phyloP scores from a whole-genome alignment of 2,797 vertebrate genomes.

The Gymnodraco acuticeps region DNA sequence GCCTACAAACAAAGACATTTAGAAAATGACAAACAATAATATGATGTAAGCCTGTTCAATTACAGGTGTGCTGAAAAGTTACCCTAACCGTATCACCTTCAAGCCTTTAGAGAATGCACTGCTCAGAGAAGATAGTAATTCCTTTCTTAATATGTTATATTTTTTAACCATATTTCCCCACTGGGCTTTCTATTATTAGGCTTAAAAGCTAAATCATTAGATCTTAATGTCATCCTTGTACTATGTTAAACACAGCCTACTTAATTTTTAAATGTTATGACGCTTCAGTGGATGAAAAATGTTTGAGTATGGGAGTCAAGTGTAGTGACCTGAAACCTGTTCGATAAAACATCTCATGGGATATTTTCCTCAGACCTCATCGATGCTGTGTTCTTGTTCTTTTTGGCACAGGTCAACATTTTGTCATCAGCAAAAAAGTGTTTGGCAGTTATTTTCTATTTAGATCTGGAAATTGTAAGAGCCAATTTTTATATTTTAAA shows the following conservation, averaged over 20 bases:
- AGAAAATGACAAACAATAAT: slow-evolving; percentile 2
- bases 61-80: not conserved
- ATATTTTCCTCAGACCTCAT: not conserved
- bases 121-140: no score
- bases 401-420: no score
- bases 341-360: not conserved
- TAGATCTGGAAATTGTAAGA: not conserved
- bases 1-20: not conserved
- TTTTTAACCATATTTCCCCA: slow-evolving; percentile 24
- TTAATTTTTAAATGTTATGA: slow-evolving; percentile 24
- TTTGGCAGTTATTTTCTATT: no score
- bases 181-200: slow-evolving; percentile 38
- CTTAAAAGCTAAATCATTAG: slow-evolving; percentile 27
- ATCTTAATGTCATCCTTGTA: slow-evolving; percentile 38
- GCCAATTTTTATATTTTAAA: not conserved
- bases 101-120: no score
- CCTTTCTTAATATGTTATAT: not conserved
- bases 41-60: not conserved
- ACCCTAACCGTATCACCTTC: no score
- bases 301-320: no score
- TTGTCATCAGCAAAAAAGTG: no score
- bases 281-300: no score
- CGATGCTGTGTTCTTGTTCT: no score
- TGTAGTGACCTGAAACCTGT: not conserved
- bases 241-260: slow-evolving; percentile 32